Evolutionary conservation across 2,113 vertebrate species (phyloP), one percentile per base, ranked within the genome.

Genomic region (Mystacornis crossleyi): DNA sequence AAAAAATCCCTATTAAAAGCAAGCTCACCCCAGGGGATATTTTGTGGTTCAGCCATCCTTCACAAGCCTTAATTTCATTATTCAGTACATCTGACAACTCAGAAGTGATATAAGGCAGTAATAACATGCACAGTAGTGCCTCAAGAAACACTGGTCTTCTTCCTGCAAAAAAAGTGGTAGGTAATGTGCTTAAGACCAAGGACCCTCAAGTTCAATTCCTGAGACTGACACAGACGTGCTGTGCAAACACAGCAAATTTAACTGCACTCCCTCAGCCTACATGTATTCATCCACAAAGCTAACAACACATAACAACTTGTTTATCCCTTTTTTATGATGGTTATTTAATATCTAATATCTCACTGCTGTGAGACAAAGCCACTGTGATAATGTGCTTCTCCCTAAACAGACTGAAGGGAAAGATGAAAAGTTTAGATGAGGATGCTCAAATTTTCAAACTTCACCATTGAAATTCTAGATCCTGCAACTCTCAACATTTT

Each of bases 61-160:
- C 55, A 89, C 29, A 90, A 93, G 57, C n/a, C 66, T n/a, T 89
- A 86, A 92, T 80, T 96, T 92, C 74, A 65, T 91, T 90, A 93
- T 86, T 93, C 81, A 82, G 17, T 74, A 77, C 34, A 79, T 48
- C 60, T 80, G 57, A 82, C 31, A 70, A 90, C 66, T 86, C 55
- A 70, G 34, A 82, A 93, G 60, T 54, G 40, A 79, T 94, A 75
- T 48, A 89, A 87, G 70, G 58, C n/a, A 92, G 40, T 47, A 91
- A 87, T 54, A 94, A 62, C 48, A 73, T 34, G 8, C 64, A 79
- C 50, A 48, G 50, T 67, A 80, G 38, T 82, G 61, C 47, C 91
- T 87, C 64, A 57, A 85, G 62, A 84, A 95, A 92, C 69, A 64
- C 25, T 42, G 33, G 15, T 16, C 12, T 43, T 78, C 81, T 45